Evolutionary conservation across 2,888 invertebrate genomes (phyloP).

Genomic region (Dicyrtomina minuta): DNA sequence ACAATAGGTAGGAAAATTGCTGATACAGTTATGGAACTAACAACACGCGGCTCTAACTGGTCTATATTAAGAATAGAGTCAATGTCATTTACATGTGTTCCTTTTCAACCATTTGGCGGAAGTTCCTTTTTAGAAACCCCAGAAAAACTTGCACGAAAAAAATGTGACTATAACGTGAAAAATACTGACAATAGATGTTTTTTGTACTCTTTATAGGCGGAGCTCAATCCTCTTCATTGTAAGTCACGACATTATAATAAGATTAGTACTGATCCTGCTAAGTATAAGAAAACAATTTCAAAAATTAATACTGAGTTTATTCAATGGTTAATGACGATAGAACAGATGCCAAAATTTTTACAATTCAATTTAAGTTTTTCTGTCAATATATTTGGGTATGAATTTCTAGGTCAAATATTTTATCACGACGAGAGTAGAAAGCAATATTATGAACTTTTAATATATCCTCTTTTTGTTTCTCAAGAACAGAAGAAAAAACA

Average conservation of each 20-base stretch:
- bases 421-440: too few relatives aligned
- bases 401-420: too few relatives aligned
- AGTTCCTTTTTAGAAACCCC: neutral
- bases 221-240: neutral
- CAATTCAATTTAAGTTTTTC: neutral
- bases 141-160: neutral
- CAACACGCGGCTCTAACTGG: neutral
- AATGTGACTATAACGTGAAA: neutral
- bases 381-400: slow-evolving; percentile 1
- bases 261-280: too few relatives aligned
- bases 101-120: neutral
- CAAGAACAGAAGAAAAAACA: neutral
- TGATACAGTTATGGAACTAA: neutral
- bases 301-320: neutral
- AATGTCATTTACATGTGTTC: neutral
- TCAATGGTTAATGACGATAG: neutral
- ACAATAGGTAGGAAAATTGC: neutral
- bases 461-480: neutral
- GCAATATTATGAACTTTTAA: neutral
- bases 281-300: too few relatives aligned
- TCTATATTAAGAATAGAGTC: too few relatives aligned
- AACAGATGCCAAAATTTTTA: slow-evolving; percentile 1
- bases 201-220: neutral
- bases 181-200: neutral
- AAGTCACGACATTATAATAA: neutral